Evolutionary conservation across 2,113 vertebrate species (phyloP), one percentile per base, ranked within the genome.

Genomic region (Halcyon senegalensis): DNA sequence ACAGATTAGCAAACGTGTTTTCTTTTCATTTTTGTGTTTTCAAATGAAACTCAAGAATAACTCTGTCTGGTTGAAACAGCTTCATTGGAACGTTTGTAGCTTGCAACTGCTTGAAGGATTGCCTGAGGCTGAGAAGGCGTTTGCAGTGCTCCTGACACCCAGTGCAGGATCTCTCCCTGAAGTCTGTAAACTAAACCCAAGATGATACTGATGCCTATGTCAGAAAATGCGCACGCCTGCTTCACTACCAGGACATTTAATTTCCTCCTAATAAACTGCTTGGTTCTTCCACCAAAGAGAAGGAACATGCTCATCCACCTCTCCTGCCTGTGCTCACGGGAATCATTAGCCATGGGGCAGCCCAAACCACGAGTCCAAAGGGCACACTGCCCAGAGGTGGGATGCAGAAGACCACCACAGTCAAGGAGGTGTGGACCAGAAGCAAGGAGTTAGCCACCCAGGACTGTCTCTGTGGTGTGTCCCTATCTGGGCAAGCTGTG

Each of bases 61-160:
- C 92, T 84, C 33, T 64, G 81, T 81, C 60, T 81, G 80, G 64
- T 21, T 93, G 83, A 92, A 90, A 87, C 48, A 75, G 53, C 53
- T 75, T 95, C 79, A 77, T 56, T 70, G 85, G 74, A 94, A 94
- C 85, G 80, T 39, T 70, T 60, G 73, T 78, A 92, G 83, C 84
- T 60, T 91, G 66, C 84, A 85, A 86, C 75, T 66, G 80, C 80
- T 91, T 67, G 53, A 93, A 96, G 88, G 82, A 56, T 84, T 5
- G 73, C 91, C 94, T 69, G 80, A 94, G 95, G 96, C 92, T 84
- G 33, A 74, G 92, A 78, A 94, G 73, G 80, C 53, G 89, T 78
- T 86, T 84, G 51, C 77, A 87, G 33, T n/a, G 66, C 28, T 78
- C 56, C 83, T 94, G 66, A 81, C 31, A 75, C 31, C 60, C 67